Base-by-base conservation (phyloP, 2,113 vertebrate species). In the Eulacestoma nigropectus region DNA sequence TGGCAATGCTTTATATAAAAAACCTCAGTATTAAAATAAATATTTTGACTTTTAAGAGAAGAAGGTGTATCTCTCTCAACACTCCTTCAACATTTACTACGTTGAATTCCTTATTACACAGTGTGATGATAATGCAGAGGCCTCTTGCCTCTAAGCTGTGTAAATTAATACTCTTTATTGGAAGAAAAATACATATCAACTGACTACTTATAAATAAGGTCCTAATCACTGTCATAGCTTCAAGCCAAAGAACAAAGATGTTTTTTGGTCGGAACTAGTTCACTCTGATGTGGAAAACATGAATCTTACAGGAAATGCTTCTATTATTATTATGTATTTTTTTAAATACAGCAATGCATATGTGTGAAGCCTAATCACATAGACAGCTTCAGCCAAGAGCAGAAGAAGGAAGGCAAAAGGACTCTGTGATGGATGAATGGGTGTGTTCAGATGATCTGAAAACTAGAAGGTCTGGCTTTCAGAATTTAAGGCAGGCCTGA, bases 141-240 rank as follows among this genome's bases (percentile, higher is more conserved):
- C 33, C 16, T 93, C 29, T 84, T 91, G 81, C 50, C 55, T 95
- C 37, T 67, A 68, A 90, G 79, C 30, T 84, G 78, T 10, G 35
- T 73, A 96, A 93, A 86, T 35, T 76, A 95, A 72, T 79, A 52
- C 17, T 84, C 10, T 62, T 82, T 89, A 82, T 86, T 94, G 70
- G 56, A 91, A 87, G 50, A 10, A 83, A 90, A 88, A 88, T 59
- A 22, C 18, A 27, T 56, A 52, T 37, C 47, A 63, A 47, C 17
- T 74, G 52, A 52, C 81, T 86, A 67, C 87, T 88, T 77, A 84
- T 37, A 49, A 80, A 67, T 59, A 85, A 83, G 19, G 20, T 91
- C 85, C 69, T 96, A 92, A 75, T 83, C 15, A 52, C 42, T 74
- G n/a, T 64, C 52, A 46, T 73, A 87, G 49, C 65, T 60, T 79